Base-by-base conservation (phyloP, 2,888 invertebrate species). In the Beris morrisii region DNA sequence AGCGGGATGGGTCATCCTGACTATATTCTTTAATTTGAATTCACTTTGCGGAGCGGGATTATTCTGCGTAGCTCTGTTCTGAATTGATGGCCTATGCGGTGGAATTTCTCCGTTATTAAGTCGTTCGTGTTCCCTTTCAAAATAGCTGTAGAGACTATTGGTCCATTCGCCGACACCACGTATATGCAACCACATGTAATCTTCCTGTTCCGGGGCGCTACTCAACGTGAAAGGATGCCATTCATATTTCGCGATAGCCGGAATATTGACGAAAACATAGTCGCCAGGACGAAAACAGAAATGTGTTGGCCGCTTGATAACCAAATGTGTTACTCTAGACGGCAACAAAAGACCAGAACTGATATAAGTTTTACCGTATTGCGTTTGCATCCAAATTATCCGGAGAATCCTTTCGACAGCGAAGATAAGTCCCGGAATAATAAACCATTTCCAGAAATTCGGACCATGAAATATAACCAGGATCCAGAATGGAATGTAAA, bases 151-250 rank as follows among this genome's bases (percentile, higher is more conserved):
- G 0, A 96, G 82, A 0, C 91, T 85, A 77, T 93, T 93, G 0
- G 95, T 96, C 97, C 97, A 97, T 79, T 95, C 89, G 1, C 97
- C 97, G 4, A 94, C 94, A 0, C 91, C 95, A 70, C 96, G 87
- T 69, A 97, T 91, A 78, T 97, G 97, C 0, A 97, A 84, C 93
- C 95, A 95, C 79, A 97, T 87, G 75, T 92, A 91, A 74, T 92
- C 95, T 83, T 92, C 90, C 77, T 94, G 91, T 78, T 97, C 96
- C 0, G 97, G 97, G 6, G 96, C 95, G 74, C 95, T 95, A 82
- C 95, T 96, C 71, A 97, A 91, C 1, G 97, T 97, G 75, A 97
- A 96, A 0, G 97, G 96, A 84, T 97, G 97, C 96, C 96, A 97
- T 81, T 97, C 97, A 75, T 93, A 93, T 66, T 88, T 87, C 0